Evolutionary conservation across 2,888 invertebrate genomes (phyloP).

Genomic region (Caradrina kadenii): DNA sequence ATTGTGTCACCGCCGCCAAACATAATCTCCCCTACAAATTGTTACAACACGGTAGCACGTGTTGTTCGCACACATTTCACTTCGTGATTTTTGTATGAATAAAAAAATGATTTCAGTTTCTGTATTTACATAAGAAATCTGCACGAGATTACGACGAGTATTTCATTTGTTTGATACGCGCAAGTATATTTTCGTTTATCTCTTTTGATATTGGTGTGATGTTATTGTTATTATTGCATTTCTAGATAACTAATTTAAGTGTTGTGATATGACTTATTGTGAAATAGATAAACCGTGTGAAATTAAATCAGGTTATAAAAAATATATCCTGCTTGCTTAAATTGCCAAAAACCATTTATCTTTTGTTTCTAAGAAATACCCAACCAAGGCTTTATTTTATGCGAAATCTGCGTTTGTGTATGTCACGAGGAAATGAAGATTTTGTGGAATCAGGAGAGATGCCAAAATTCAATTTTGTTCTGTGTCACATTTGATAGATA

Average conservation of each 20-base stretch:
- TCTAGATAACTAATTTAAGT: constrained; percentile 51
- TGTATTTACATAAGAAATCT: constrained; percentile 50
- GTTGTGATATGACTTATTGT: constrained; percentile 55
- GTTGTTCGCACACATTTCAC: constrained; percentile 52
- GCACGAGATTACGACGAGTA: constrained; percentile 30
- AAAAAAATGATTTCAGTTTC: constrained; percentile 47
- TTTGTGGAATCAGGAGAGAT: neutral
- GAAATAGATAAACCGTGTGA: constrained; percentile 19
- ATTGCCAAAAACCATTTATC: neutral
- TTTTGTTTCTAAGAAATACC: neutral
- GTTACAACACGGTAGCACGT: constrained; percentile 57
- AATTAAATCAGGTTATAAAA: constrained; percentile 40
- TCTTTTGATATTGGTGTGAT: constrained; percentile 22
- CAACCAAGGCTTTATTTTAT: neutral
- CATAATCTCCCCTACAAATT: constrained; percentile 62
- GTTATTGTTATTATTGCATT: constrained; percentile 52
- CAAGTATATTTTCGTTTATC: constrained; percentile 45
- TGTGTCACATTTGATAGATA: constrained; percentile 1
- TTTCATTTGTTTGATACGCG: constrained; percentile 24
- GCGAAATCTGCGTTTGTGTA: neutral
- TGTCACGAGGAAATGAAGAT: constrained; percentile 1
- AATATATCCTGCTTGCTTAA: neutral
- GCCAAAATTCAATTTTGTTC: constrained; percentile 12
- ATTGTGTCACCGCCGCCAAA: constrained; percentile 57
- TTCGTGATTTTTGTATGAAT: constrained; percentile 56